Conservation (phyloP, 2,888 invertebrate genomes). For the Tineola bisselliella region DNA sequence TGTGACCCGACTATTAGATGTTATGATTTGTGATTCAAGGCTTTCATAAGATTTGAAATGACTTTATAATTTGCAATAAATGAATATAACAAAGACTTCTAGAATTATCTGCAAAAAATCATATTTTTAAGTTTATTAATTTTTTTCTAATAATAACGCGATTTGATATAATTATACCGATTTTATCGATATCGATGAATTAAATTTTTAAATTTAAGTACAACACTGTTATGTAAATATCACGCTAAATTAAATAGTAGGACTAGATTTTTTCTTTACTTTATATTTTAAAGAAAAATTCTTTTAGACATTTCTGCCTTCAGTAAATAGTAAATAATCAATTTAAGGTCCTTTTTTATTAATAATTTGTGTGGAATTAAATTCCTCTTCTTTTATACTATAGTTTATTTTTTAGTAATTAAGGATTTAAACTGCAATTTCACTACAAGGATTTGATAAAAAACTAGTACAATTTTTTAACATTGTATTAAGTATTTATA, state of each 20-base stretch:
- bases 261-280: constrained; percentile 20
- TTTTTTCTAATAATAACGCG: too few species aligned
- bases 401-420: not conserved
- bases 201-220: constrained; percentile 23
- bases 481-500: too few species aligned
- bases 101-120: too few species aligned
- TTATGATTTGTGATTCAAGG: not conserved
- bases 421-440: constrained; percentile 42
- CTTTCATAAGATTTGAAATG: constrained; percentile 5
- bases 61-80: not conserved
- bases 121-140: too few species aligned
- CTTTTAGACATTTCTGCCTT: too few species aligned
- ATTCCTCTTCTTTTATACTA: too few species aligned
- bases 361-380: too few species aligned
- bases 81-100: too few species aligned
- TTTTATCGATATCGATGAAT: not conserved
- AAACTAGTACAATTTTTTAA: too few species aligned
- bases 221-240: constrained; percentile 22
- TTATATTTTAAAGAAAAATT: too few species aligned
- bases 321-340: too few species aligned
- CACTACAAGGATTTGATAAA: constrained; percentile 62
- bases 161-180: not conserved
- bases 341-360: too few species aligned
- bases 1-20: constrained; percentile 11
- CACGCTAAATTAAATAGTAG: constrained; percentile 36